Evolutionary conservation across 2,797 vertebrate species (phyloP).

Genomic region (Melanotaenia boesemani): DNA sequence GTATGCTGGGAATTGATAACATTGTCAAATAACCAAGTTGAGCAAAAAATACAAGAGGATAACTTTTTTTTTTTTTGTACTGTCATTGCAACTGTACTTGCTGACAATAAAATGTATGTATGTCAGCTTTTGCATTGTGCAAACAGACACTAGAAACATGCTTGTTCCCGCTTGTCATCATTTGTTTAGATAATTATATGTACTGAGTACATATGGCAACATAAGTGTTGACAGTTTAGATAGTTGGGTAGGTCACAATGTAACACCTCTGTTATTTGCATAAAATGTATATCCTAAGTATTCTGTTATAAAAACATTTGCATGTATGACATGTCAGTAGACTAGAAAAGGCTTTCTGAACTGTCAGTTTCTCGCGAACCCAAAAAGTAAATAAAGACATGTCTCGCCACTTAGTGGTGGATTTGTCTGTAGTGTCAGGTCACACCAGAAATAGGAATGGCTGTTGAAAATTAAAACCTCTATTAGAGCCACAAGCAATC

Average conservation of each 20-base stretch:
- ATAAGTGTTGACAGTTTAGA: slow-evolving; percentile 55
- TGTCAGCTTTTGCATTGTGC: slow-evolving; percentile 1
- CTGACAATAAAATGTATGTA: neutral
- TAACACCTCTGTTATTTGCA: neutral
- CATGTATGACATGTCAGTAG: too few relatives aligned
- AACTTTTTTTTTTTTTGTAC: neutral
- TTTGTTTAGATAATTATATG: slow-evolving; percentile 49
- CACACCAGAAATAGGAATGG: too few relatives aligned
- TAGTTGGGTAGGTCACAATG: slow-evolving; percentile 36
- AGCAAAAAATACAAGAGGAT: neutral
- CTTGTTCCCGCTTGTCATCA: slow-evolving; percentile 42
- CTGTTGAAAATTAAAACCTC: neutral
- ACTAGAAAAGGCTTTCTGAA: too few relatives aligned
- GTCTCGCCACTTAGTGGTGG: too few relatives aligned
- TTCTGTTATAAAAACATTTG: neutral
- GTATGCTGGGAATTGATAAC: neutral
- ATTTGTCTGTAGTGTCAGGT: too few relatives aligned
- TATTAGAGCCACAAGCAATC: neutral
- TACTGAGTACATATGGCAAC: slow-evolving; percentile 15
- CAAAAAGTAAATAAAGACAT: too few relatives aligned
- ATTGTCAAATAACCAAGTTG: neutral
- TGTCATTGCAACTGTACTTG: neutral
- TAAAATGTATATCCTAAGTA: neutral
- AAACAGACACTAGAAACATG: slow-evolving; percentile 15
- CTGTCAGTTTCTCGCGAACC: too few relatives aligned